Base-by-base conservation (phyloP, 2,888 invertebrate species). In the Platynereis dumerilii region DNA sequence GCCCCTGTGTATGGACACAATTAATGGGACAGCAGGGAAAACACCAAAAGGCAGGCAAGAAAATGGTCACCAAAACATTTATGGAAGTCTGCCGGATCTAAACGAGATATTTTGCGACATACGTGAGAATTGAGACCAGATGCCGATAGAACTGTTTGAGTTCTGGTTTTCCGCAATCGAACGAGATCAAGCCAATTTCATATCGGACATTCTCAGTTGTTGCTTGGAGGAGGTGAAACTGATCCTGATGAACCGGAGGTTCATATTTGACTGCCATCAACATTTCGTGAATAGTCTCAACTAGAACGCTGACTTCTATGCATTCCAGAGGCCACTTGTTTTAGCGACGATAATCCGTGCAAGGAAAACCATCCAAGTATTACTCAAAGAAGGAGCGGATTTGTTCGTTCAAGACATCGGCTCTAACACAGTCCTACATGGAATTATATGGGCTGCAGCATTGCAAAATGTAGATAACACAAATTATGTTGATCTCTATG, bases 81-180 rank as follows among this genome's bases (percentile, higher is more conserved):
- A 34, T 34, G 34, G 34, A 5, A 34, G 34, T 34, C 34, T 7
- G 12, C 34, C 12, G 12, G 34, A 34, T 12, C 12, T 34, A 34
- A 34, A 12, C 34, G 34, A 34, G 34, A 34, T 34, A 34, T 34
- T 34, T 34, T 34, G 34, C 12, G 34, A 5, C 12, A 48, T 48
- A 5, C n/a, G 48, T 10, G 48, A 48, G 20, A 20, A 53, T 42
- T 53, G 61, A 1, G 62, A 62, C 48, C 62, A 57, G 22, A 62
- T 62, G 62, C 62, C 56, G 15, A 57, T 62, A 15, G n/a, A 15
- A 26, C 20, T 56, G 42, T 62, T 57, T 20, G 62, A 62, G 29
- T 62, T 62, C 39, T 62, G 62, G 62, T 57, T 55, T 28, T 34
- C 39, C 5, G 62, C 62, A 2, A 15, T 62, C n/a, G 62, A 62